Base-by-base conservation (phyloP, 1,140 invertebrate species). In the Arion vulgaris region DNA sequence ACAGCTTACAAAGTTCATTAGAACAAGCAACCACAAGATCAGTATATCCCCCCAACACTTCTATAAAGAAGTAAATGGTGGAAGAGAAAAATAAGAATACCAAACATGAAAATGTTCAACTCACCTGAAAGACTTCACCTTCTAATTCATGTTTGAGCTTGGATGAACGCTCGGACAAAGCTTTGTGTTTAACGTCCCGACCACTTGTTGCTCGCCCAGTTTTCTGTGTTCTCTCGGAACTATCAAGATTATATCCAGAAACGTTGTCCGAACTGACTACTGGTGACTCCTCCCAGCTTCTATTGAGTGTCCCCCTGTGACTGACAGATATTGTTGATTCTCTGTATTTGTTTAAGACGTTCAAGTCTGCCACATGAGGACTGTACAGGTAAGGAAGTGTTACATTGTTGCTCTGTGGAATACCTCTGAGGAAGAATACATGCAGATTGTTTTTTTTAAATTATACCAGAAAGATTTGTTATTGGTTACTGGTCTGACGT, bases 311-410 rank as follows among this genome's bases (percentile, higher is more conserved):
- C 19, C 28, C 0, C 73, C 39, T 39, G n/a, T 19, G 57, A 41
- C 32, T 26, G 32, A 11, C 41, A 17, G 28, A 75, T 81, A 28
- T 19, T 34, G 75, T 66, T 9, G 62, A 28, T 28, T 76, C n/a
- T 34, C 80, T 45, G 57, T 82, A 74, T 72, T 85, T 85, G 34
- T 83, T 83, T 15, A 83, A 45, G 32, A 85, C 85, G 49, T 73
- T 57, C 26, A 85, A n/a, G 69, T 86, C 85, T 0, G 83, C 81
- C 0, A 78, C 53, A 68, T 86, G 85, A 62, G 85, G 78, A 32
- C 83, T 36, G 79, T 84, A 86, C 26, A 86, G 78, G 62, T 80
- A 81, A 11, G 83, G 81, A 19, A 66, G 57, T 1, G 84, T 83
- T 19, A 85, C 49, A 0, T 84, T 83, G 45, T 77, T 71, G 69